These are phyloP conservation scores for Empidonax alnorum DNA, from an alignment of 2,113 vertebrate genomes.

Conservation along the genomic window DNA sequence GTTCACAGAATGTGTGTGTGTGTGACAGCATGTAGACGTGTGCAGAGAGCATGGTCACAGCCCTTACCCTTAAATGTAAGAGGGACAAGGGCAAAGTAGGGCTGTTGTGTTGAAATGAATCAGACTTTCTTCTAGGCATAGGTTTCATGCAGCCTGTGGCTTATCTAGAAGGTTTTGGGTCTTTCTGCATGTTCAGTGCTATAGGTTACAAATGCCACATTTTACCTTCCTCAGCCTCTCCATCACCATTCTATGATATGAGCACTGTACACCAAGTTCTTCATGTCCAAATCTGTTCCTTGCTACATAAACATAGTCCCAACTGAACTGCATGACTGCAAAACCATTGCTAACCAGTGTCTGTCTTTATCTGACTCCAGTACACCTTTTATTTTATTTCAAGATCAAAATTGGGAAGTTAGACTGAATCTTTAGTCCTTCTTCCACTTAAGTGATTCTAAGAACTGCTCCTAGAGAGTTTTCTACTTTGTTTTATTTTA, in stretches of 20 bases:
- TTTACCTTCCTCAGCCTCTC: neutral
- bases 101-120: neutral
- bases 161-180: neutral
- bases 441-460: neutral
- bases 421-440: neutral
- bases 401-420: neutral
- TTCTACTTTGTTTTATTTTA: neutral
- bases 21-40: too few relatives aligned
- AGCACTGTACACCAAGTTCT: neutral
- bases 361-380: neutral
- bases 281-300: neutral
- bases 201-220: neutral
- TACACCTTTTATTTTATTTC: neutral
- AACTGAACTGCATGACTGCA: neutral
- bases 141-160: neutral
- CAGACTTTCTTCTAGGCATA: neutral
- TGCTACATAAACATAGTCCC: neutral
- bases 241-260: too few relatives aligned
- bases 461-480: neutral
- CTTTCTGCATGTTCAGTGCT: neutral
- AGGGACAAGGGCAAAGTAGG: neutral
- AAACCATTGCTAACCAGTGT: neutral
- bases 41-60: rapidly evolving
- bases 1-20: too few relatives aligned
- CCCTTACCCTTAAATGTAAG: neutral